Conservation (phyloP, 2,113 vertebrate species). For the Actenoides hombroni region DNA sequence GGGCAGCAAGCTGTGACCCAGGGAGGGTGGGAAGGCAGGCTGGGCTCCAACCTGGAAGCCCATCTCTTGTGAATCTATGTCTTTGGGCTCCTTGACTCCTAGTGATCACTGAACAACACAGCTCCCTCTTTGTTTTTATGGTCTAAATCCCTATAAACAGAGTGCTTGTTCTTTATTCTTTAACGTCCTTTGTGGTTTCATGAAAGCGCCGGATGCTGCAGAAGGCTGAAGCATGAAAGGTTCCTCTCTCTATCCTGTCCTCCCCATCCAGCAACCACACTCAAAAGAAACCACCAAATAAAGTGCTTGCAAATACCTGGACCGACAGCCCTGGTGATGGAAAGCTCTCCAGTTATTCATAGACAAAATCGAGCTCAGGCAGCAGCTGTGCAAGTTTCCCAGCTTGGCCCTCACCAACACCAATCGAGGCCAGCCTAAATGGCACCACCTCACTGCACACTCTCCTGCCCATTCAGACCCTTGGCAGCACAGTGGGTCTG, state of each 20-base stretch:
- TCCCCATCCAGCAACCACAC: conserved; percentile 44
- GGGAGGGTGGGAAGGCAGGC: not conserved
- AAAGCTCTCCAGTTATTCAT: conserved; percentile 58
- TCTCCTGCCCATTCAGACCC: not conserved
- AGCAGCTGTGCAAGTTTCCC: conserved; percentile 46
- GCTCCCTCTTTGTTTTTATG: conserved; percentile 35
- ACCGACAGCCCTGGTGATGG: conserved; percentile 26
- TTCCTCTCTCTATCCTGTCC: conserved; percentile 58
- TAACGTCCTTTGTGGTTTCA: conserved; percentile 57
- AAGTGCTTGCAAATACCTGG: conserved; percentile 63
- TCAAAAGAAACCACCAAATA: conserved; percentile 60
- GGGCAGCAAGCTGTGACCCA: not conserved
- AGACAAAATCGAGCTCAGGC: not conserved
- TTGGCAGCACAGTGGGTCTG: not conserved
- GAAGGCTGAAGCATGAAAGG: conserved; percentile 52
- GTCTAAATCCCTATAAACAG: conserved; percentile 61
- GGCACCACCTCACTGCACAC: not conserved
- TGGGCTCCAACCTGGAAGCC: conserved; percentile 3
- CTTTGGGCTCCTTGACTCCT: not conserved
- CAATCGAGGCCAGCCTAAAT: not conserved
- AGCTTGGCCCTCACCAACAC: not conserved
- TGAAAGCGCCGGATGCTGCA: conserved; percentile 62
- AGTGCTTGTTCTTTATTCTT: conserved; percentile 58
- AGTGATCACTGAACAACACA: conserved; percentile 23
- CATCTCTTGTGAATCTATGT: not conserved